Evolutionary conservation across 2,113 vertebrate genomes (phyloP).

Genomic region (Carlito syrichta): DNA sequence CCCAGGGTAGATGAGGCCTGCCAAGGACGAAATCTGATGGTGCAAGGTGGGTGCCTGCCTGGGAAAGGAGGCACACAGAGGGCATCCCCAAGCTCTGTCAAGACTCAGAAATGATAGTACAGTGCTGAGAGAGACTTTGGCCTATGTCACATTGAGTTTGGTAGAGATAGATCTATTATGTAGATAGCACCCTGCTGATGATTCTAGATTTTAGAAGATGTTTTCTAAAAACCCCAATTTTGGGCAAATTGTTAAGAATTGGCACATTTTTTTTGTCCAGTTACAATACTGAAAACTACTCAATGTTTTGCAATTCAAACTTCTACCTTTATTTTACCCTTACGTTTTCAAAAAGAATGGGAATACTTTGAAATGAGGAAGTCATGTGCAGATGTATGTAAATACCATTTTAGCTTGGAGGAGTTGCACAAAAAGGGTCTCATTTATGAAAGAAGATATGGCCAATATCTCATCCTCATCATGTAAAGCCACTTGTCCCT

Average conservation of each 20-base stretch:
- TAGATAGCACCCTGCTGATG: too few relatives aligned
- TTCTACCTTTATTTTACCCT: not conserved
- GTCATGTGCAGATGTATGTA: accelerated
- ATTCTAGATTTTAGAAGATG: not conserved
- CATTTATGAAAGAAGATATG: accelerated
- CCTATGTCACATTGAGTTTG: not conserved
- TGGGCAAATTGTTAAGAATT: too few relatives aligned
- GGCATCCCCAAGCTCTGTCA: accelerated
- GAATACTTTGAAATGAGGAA: not conserved
- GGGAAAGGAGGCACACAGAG: not conserved
- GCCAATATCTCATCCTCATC: accelerated
- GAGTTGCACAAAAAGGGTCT: accelerated
- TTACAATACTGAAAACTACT: not conserved
- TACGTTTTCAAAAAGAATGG: not conserved
- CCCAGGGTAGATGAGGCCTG: not conserved
- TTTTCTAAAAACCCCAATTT: not conserved
- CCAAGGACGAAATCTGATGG: not conserved
- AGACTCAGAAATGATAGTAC: not conserved
- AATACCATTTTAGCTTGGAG: not conserved
- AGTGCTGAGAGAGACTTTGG: too few relatives aligned
- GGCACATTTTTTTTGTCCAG: too few relatives aligned
- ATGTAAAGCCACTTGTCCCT: too few relatives aligned
- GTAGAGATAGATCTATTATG: accelerated
- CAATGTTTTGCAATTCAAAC: not conserved
- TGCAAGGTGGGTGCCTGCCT: too few relatives aligned